Percentiles rank a stretch among this genome's conserved stretches.
phyloP scores from a whole-genome alignment of 2,797 vertebrate genomes.

The Limosa lapponica region DNA sequence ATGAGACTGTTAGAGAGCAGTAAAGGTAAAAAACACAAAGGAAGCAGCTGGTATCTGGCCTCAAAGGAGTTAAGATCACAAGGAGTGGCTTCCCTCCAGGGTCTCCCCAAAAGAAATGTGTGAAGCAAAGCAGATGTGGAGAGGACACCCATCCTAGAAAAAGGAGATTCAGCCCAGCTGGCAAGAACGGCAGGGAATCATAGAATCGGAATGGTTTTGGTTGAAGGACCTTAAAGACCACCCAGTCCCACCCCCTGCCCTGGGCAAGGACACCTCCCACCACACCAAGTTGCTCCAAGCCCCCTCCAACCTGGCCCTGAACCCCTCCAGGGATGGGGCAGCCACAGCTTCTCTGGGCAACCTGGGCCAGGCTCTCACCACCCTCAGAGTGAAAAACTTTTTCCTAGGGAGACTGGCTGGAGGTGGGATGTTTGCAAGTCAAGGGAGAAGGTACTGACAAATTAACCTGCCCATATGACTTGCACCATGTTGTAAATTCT shows the following conservation, averaged over 20 bases:
- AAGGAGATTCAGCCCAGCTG: background rate
- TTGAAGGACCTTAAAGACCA: background rate
- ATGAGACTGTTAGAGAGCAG: background rate
- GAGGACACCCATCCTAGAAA: background rate
- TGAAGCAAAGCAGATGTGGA: background rate
- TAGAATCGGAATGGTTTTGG: background rate
- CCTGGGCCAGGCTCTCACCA: background rate
- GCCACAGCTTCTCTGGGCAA: background rate
- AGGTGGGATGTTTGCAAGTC: background rate
- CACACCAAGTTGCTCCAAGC: background rate
- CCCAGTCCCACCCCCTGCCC: background rate
- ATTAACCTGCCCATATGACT: too few species aligned
- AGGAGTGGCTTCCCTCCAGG: background rate
- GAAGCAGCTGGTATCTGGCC: background rate
- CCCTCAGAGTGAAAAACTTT: background rate
- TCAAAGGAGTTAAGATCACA: background rate
- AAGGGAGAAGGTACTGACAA: background rate
- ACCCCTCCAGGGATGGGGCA: background rate
- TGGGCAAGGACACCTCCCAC: background rate
- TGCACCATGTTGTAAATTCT: rapidly evolving
- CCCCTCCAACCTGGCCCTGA: background rate
- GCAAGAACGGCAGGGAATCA: background rate
- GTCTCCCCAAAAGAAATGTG: background rate
- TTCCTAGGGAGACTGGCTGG: background rate
- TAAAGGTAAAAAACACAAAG: background rate